phyloP scores from a whole-genome alignment of 2,113 vertebrate species.

The Gila orcuttii region DNA sequence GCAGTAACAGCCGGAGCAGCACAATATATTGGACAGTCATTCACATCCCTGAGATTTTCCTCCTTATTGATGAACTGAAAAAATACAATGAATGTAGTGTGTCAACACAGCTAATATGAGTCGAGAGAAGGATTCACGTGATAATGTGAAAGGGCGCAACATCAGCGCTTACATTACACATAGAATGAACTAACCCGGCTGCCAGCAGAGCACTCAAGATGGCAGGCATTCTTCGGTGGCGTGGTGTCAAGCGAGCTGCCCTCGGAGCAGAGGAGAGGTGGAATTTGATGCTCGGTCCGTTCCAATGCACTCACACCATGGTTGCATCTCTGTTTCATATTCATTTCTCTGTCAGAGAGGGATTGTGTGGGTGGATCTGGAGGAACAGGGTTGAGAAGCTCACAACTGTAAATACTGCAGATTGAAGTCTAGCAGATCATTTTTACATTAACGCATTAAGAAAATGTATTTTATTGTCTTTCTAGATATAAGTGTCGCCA shows the following conservation, averaged over 20 bases:
- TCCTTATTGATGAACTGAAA: slow-evolving; percentile 40
- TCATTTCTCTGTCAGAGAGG: slow-evolving; percentile 18
- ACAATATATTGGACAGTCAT: slow-evolving; percentile 4
- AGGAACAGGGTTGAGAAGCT: slow-evolving; percentile 28
- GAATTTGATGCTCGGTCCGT: neutral
- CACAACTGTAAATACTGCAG: neutral
- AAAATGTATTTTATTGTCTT: neutral
- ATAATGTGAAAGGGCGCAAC: slow-evolving; percentile 7
- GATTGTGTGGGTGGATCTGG: slow-evolving; percentile 30
- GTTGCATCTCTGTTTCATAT: slow-evolving; percentile 21
- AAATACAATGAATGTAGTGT: slow-evolving; percentile 4
- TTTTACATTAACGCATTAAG: slow-evolving; percentile 26
- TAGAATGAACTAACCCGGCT: slow-evolving; percentile 9
- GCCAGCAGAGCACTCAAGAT: slow-evolving; percentile 17
- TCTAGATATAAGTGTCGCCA: slow-evolving; percentile 26
- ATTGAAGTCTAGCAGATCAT: slow-evolving; percentile 24
- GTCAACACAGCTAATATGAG: slow-evolving; percentile 14
- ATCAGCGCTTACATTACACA: slow-evolving; percentile 21
- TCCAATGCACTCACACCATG: slow-evolving; percentile 1
- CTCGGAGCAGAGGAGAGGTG: neutral
- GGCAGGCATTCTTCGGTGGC: slow-evolving; percentile 21
- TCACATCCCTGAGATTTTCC: slow-evolving; percentile 2
- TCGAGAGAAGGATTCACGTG: slow-evolving; percentile 25
- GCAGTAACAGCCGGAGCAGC: slow-evolving; percentile 29
- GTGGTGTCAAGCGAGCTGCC: neutral